These are phyloP conservation scores for Delia radicum DNA, from an alignment of 1,140 invertebrate species.

Conservation along the genomic window DNA sequence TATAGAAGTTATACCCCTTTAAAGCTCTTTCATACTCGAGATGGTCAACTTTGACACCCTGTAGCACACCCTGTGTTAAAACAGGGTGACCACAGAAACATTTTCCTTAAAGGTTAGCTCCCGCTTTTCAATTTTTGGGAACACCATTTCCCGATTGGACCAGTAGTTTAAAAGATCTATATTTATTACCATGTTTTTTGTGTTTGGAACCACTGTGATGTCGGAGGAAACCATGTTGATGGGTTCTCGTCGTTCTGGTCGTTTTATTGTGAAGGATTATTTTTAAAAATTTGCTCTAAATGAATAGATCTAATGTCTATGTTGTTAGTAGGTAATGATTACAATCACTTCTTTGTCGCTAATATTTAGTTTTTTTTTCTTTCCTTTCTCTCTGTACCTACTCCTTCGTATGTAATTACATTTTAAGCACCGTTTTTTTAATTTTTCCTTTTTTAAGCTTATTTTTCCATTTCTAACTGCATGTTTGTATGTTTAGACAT, in stretches of 20 bases:
- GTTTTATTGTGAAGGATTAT: no score
- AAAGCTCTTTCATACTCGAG: no score
- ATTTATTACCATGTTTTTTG: neutral
- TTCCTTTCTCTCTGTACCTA: neutral
- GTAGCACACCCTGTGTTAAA: no score
- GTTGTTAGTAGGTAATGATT: conserved; percentile 9
- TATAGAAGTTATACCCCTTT: no score
- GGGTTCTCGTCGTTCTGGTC: neutral
- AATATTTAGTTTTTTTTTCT: neutral
- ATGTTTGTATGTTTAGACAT: neutral
- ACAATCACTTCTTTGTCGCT: conserved; percentile 11
- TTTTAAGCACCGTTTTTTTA: conserved; percentile 12
- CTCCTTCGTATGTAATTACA: conserved; percentile 3
- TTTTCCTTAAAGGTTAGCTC: no score
- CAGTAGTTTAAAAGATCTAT: no score
- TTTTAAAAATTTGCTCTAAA: neutral
- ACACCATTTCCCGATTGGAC: no score
- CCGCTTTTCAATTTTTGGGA: no score
- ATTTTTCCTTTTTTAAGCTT: neutral
- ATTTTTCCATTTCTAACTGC: neutral
- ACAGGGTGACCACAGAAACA: no score
- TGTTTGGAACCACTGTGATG: neutral
- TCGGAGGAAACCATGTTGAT: no score
- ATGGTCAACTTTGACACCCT: no score
- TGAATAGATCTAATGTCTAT: neutral